phyloP scores from a whole-genome alignment of 2,888 invertebrate genomes.

The Agelastica alni region DNA sequence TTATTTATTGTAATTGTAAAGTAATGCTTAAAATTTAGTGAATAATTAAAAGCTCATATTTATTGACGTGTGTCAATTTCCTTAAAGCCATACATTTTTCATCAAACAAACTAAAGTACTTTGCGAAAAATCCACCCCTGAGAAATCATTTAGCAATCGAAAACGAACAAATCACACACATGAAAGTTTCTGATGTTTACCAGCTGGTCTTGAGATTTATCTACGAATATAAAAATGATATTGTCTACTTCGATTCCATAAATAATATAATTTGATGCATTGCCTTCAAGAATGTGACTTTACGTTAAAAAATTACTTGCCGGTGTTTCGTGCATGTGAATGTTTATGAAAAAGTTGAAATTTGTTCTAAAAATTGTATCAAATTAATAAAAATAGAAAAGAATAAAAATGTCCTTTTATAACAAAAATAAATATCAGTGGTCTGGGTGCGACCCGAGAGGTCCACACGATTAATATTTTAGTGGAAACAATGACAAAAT shows the following conservation, averaged over 20 bases:
- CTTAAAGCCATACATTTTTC: not conserved
- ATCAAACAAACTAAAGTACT: not conserved
- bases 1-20: too few relatives aligned
- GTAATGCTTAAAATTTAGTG: not conserved
- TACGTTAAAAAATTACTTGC: constrained; percentile 7
- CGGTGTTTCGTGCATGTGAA: not conserved
- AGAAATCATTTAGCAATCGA: constrained; percentile 48
- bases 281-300: constrained; percentile 10
- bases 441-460: too few relatives aligned
- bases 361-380: too few relatives aligned
- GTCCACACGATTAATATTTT: too few relatives aligned
- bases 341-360: too few relatives aligned
- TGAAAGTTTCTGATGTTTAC: constrained; percentile 54
- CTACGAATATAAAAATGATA: constrained; percentile 58
- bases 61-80: not conserved
- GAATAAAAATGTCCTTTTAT: too few relatives aligned
- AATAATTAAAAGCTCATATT: not conserved
- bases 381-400: too few relatives aligned
- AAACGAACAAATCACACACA: constrained; percentile 56
- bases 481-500: too few relatives aligned
- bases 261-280: constrained; percentile 43
- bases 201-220: constrained; percentile 57
- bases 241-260: constrained; percentile 54
- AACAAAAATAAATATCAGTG: too few relatives aligned
- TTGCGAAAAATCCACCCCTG: constrained; percentile 20